Evolutionary conservation across 2,797 vertebrate genomes (phyloP).

Genomic region (Helarctos malayanus): DNA sequence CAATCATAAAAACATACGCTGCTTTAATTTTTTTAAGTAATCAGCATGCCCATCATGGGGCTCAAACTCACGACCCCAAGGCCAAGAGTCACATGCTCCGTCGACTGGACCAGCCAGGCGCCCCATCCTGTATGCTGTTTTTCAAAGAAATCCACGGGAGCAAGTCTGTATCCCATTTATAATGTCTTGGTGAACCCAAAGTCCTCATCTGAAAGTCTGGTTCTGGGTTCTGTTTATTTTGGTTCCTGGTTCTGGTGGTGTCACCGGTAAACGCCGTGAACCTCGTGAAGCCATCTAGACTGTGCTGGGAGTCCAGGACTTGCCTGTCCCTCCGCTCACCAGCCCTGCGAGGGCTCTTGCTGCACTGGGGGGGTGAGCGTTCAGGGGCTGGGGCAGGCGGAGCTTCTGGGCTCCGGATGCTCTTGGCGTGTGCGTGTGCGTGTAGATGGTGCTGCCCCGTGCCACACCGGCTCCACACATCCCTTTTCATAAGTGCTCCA

Average conservation of each 20-base stretch:
- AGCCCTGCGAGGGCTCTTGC: background rate
- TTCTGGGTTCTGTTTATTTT: background rate
- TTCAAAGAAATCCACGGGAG: background rate
- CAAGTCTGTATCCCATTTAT: background rate
- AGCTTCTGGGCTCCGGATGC: background rate
- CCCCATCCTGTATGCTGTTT: background rate
- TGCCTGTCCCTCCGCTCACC: background rate
- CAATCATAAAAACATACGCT: background rate
- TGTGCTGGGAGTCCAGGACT: background rate
- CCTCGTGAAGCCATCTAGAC: background rate
- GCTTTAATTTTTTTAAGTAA: background rate
- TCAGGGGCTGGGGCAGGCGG: background rate
- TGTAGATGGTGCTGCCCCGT: background rate
- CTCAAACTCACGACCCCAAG: background rate
- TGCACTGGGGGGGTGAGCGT: background rate
- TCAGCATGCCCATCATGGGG: background rate
- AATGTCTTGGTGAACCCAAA: background rate
- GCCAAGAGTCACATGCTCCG: background rate
- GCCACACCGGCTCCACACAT: background rate
- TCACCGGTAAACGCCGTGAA: background rate
- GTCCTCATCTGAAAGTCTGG: background rate
- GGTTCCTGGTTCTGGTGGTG: background rate
- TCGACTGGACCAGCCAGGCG: fast-evolving
- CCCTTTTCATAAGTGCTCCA: background rate
- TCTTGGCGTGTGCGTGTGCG: background rate